phyloP scores from a whole-genome alignment of 2,113 vertebrate genomes.

The Pygoscelis adeliae region DNA sequence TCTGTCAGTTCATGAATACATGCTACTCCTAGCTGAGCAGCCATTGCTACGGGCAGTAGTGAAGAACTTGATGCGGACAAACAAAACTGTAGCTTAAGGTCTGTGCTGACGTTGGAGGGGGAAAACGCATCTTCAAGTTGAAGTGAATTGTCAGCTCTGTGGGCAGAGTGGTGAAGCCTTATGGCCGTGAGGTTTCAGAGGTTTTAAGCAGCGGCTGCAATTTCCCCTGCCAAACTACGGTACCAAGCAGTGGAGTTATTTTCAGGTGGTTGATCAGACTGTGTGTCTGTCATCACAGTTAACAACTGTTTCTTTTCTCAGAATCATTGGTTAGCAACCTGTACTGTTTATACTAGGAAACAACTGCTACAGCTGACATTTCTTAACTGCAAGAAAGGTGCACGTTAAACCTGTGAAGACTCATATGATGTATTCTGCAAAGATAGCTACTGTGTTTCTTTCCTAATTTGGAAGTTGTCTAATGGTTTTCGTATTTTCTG shows the following conservation, averaged over 20 bases:
- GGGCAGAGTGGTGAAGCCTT: background rate
- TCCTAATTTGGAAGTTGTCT: background rate
- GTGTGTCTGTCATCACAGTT: background rate
- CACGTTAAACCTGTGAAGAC: accelerated
- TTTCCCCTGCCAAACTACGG: background rate
- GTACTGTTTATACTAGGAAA: background rate
- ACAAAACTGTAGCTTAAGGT: background rate
- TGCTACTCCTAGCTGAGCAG: accelerated
- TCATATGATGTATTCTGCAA: accelerated
- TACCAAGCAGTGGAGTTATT: background rate
- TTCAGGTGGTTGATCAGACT: background rate
- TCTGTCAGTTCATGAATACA: background rate
- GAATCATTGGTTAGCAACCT: background rate
- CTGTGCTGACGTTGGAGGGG: background rate
- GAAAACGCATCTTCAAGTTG: accelerated
- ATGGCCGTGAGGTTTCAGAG: background rate
- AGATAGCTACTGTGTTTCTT: background rate
- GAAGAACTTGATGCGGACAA: background rate
- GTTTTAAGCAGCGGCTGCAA: background rate
- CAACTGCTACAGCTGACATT: accelerated
- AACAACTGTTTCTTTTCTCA: accelerated
- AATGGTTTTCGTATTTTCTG: background rate
- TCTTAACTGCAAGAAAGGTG: no score
- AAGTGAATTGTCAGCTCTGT: accelerated
- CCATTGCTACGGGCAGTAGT: accelerated